Conservation (phyloP, 1,140 invertebrate genomes). For the Belonocnema kinseyi region DNA sequence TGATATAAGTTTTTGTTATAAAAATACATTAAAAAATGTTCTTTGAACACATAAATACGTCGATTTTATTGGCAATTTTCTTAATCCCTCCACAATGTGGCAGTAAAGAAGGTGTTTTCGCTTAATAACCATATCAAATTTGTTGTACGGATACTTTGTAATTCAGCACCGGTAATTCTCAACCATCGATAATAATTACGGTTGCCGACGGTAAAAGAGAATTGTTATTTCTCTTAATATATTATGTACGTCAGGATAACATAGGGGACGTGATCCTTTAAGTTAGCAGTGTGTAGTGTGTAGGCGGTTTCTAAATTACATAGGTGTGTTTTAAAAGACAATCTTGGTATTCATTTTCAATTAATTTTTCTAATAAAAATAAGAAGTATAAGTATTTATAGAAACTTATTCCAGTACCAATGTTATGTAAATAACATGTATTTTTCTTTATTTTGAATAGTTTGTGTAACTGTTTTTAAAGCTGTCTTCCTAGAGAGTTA, state of each 20-base stretch:
- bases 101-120: not conserved
- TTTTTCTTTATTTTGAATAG: too few relatives aligned
- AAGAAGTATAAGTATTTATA: too few relatives aligned
- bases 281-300: not conserved
- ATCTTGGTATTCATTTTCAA: not conserved
- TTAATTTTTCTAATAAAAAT: too few relatives aligned
- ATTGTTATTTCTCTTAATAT: constrained; percentile 20
- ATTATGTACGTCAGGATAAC: not conserved
- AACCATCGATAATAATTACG: constrained; percentile 46
- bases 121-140: constrained; percentile 44
- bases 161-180: constrained; percentile 48
- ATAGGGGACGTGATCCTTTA: constrained; percentile 1
- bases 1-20: too few relatives aligned
- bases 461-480: too few relatives aligned
- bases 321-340: not conserved
- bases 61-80: not conserved
- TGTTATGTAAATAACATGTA: too few relatives aligned
- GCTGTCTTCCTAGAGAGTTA: too few relatives aligned
- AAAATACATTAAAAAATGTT: not conserved
- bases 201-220: constrained; percentile 7
- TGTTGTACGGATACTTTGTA: constrained; percentile 48
- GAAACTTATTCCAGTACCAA: too few relatives aligned
- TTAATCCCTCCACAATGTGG: not conserved
- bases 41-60: not conserved
- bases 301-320: not conserved